Percentiles rank a stretch among this genome's conserved stretches.
phyloP scores from a whole-genome alignment of 1,140 invertebrate species.

The Harpegnathos saltator region DNA sequence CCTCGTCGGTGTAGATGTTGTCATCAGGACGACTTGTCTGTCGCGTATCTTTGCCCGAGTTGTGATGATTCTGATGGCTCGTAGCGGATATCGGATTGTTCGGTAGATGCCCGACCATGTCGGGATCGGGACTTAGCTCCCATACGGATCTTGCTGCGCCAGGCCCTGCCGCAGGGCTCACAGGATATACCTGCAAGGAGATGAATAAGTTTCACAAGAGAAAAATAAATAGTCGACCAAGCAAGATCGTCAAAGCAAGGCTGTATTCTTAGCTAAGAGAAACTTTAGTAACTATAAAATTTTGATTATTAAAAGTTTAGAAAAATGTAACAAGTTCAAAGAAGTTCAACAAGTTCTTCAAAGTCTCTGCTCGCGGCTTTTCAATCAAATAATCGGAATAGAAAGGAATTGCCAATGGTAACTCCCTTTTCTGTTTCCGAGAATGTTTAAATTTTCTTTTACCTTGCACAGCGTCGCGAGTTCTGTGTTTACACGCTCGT shows the following conservation, averaged over 20 bases:
- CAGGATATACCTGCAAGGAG: conserved; percentile 82
- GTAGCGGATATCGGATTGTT: conserved; percentile 89
- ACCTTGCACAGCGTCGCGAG: conserved; percentile 85
- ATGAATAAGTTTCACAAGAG: not conserved
- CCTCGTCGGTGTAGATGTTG: conserved; percentile 82
- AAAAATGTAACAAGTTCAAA: no score
- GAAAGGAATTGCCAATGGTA: no score
- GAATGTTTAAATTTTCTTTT: conserved; percentile 30
- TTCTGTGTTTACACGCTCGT: conserved; percentile 82
- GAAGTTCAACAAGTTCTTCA: no score
- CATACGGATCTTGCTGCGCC: conserved; percentile 94
- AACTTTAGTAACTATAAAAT: no score
- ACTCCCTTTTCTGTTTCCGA: not conserved
- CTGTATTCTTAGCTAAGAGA: no score
- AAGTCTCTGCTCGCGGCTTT: no score
- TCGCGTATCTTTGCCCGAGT: conserved; percentile 65
- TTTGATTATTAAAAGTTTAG: no score
- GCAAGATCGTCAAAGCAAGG: no score
- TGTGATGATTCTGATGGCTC: conserved; percentile 81
- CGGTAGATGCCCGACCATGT: conserved; percentile 85
- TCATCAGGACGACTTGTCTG: conserved; percentile 80
- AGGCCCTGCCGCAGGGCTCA: conserved; percentile 89
- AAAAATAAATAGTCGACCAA: no score
- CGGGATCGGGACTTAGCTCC: conserved; percentile 89
- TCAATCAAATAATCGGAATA: no score